Evolutionary conservation across 2,888 invertebrate species (phyloP).

Genomic region (Lomographa bimaculata): DNA sequence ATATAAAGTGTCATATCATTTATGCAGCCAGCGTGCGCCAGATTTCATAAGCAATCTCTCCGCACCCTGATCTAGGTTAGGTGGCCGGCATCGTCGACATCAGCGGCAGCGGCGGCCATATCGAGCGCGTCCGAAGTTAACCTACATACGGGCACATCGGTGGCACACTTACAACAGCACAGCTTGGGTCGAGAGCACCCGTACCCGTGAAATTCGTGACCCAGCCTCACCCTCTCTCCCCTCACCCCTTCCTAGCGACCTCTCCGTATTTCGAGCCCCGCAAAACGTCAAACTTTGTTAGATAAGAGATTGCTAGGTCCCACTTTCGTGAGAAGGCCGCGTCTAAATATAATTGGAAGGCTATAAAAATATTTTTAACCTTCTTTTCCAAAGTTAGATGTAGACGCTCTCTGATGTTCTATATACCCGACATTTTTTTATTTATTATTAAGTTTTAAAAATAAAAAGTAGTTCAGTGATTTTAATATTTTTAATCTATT

Average conservation of each 20-base stretch:
- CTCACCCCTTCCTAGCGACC: slow-evolving; percentile 48
- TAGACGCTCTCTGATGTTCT: slow-evolving; percentile 1
- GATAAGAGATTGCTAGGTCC: slow-evolving; percentile 51
- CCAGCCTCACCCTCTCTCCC: slow-evolving; percentile 44
- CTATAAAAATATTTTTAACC: slow-evolving; percentile 23
- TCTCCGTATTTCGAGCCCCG: slow-evolving; percentile 47
- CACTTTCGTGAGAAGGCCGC: slow-evolving; percentile 36
- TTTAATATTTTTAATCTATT: too few species aligned
- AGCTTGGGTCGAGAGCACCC: slow-evolving; percentile 73
- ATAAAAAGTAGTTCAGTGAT: too few species aligned
- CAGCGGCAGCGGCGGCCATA: slow-evolving; percentile 71
- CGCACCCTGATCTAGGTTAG: slow-evolving; percentile 83
- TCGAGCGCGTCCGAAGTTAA: slow-evolving; percentile 82
- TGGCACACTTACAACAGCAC: slow-evolving; percentile 66
- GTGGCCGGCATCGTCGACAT: slow-evolving; percentile 80
- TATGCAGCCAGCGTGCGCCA: slow-evolving; percentile 76
- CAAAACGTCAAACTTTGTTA: slow-evolving; percentile 50
- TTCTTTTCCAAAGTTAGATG: slow-evolving; percentile 17
- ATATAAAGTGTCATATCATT: slow-evolving; percentile 68
- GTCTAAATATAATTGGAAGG: slow-evolving; percentile 25
- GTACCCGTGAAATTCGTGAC: slow-evolving; percentile 74
- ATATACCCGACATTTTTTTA: too few species aligned
- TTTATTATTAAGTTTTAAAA: too few species aligned
- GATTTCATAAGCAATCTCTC: slow-evolving; percentile 83
- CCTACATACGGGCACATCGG: slow-evolving; percentile 68